Evolutionary conservation across 2,888 invertebrate species (phyloP).

Genomic region (Noctuana brunneofusca): DNA sequence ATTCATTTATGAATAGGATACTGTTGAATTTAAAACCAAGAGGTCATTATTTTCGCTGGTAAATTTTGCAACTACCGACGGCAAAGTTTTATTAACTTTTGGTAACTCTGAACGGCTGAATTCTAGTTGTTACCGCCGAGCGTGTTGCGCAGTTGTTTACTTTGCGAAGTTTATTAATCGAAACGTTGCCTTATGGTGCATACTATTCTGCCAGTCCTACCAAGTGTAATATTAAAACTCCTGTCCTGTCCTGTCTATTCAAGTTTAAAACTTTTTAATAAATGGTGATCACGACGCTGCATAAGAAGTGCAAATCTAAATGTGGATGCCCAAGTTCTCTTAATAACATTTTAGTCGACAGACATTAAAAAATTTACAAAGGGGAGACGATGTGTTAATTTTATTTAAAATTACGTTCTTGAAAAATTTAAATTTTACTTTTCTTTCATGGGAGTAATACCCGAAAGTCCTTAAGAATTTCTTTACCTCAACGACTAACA

Average conservation of each 20-base stretch:
- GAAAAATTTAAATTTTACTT: conserved; percentile 8
- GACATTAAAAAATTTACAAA: too few species aligned
- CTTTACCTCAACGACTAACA: conserved; percentile 10
- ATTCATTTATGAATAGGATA: conserved; percentile 1
- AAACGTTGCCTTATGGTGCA: conserved; percentile 14
- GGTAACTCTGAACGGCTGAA: conserved; percentile 29
- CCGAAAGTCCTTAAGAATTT: conserved; percentile 7
- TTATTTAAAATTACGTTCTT: too few species aligned
- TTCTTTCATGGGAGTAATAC: neutral
- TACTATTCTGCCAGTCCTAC: neutral
- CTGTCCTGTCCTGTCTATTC: too few species aligned
- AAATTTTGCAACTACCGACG: conserved; percentile 22
- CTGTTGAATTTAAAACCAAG: conserved; percentile 11
- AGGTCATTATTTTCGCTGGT: conserved; percentile 20
- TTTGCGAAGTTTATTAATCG: conserved; percentile 15
- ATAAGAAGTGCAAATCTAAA: too few species aligned
- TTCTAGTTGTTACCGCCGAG: conserved; percentile 25
- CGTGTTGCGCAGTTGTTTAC: conserved; percentile 29
- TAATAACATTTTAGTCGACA: too few species aligned
- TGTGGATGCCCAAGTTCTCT: too few species aligned
- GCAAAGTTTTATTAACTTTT: conserved; percentile 33
- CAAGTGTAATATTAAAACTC: neutral
- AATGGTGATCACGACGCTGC: too few species aligned
- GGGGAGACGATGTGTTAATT: too few species aligned
- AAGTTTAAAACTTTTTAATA: too few species aligned